Base-by-base conservation (phyloP, 64 coral and sea anemone species). In the Catalaphyllia jardinei region DNA sequence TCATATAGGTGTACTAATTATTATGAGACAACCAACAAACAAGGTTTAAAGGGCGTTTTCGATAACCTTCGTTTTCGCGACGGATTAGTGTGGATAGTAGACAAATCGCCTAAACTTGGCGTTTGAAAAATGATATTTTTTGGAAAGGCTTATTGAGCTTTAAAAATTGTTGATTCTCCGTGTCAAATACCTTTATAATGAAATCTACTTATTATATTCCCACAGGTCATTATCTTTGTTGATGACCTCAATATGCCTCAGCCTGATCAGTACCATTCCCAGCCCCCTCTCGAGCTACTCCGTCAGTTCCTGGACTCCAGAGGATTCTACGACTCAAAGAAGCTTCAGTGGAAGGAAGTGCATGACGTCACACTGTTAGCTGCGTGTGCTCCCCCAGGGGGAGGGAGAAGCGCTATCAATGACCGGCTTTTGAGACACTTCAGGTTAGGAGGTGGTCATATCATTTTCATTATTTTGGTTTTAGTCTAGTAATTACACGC, bases 181-280 rank as follows among this genome's bases (percentile, higher is more conserved):
- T 5, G 62, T 20, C 18, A 69, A 27, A 10, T 25, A 29, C n/a
- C 4, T 25, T 4, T 25, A n/a, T n/a, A n/a, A n/a, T n/a, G n/a
- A 11, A 69, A 69, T 25, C 25, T 10, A 11, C 11, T 27, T 60
- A 10, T 33, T 19, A 25, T 64, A 35, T 51, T 22, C 24, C 39
- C 60, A 27, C 78, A 98, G 95, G 85, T 87, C 2, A 29, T 99
- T 31, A 69, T 99, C 25, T 99, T 99, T 72, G 85, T 99, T 63
- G 96, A 99, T 85, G 96, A 99, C 77, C 90, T 99, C n/a, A 99
- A 99, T 83, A 95, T 99, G 94, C 96, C 96, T 54, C 93, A 95
- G 35, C 93, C 90, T 6, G 96, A 99, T 42, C 76, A 90, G 22
- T 99, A 90, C 65, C 89, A 90, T 12, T 93, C 93, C 50, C 96